Evolutionary conservation across 2,888 invertebrate genomes (phyloP), one percentile per base, ranked within the genome.

Genomic region (Nymphalis polychloros): DNA sequence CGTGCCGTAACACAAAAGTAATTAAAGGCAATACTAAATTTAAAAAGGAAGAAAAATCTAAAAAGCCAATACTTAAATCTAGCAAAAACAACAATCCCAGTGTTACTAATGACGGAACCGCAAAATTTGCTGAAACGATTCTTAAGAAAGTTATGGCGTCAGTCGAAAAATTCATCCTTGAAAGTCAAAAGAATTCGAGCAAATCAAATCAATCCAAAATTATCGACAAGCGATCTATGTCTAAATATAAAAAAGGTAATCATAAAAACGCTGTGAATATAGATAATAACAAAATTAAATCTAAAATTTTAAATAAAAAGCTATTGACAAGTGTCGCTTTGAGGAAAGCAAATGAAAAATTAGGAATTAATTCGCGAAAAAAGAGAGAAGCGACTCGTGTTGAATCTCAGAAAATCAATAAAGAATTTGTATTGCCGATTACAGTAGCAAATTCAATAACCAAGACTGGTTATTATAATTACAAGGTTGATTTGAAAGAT

Each of bases 131-230:
- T 4, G 73, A 80, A 64, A 78, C 77, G 59, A 76, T 84, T 20
- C 75, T 83, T 0, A 82, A 81, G 20, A 76, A 76, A 73, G 81
- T 84, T 3, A 78, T 83, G 73, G 63, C 74, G 2, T 78, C 78
- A 1, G 81, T 84, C 4, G 77, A 82, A 59, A 81, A 79, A 71
- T 70, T 85, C 53, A 75, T 77, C 23, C 79, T 76, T 27, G 80
- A 82, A 61, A 77, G 60, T 48, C 73, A 78, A 47, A 76, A 71
- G 52, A 72, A 69, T 47, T 55, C 71, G 23, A 68, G 65, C 6
- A 73, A 72, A 20, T 27, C 64, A 6, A 71, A 69, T 61, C 53
- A 70, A 53, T 27, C 62, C 17, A 77, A 76, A 70, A 52, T 66
- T 7, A 31, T 72, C 7, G 72, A 76, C 49, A 80, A 79, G 46